Conservation (phyloP, 1,140 invertebrate genomes). For the Pomacea maculata region DNA sequence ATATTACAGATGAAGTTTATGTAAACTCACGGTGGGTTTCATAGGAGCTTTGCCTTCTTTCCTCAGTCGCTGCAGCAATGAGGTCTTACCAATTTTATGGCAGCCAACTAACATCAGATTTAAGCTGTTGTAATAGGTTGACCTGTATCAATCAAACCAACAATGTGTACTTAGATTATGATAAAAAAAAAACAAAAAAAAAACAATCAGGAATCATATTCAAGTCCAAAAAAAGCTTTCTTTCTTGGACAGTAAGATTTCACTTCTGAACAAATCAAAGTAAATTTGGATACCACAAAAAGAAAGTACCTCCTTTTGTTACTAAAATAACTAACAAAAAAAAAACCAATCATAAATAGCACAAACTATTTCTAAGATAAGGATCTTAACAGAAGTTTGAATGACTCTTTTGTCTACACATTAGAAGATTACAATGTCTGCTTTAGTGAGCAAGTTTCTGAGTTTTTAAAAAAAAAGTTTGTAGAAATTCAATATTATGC, state of each 20-base stretch:
- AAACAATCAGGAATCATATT: neutral
- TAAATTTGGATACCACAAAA: too few species aligned
- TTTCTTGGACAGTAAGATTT: neutral
- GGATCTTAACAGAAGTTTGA: too few species aligned
- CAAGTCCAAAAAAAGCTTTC: neutral
- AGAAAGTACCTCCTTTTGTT: too few species aligned
- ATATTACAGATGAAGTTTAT: neutral
- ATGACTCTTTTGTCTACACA: too few species aligned
- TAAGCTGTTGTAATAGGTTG: slow-evolving; percentile 92
- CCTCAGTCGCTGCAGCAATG: slow-evolving; percentile 85
- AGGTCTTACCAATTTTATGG: slow-evolving; percentile 94
- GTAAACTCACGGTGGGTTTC: slow-evolving; percentile 34
- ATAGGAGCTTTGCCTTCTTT: slow-evolving; percentile 76
- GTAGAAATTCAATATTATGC: neutral
- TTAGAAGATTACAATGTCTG: too few species aligned
- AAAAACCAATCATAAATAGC: too few species aligned
- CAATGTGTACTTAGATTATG: neutral
- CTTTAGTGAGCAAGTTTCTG: too few species aligned
- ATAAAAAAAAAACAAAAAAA: neutral
- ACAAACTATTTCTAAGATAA: too few species aligned
- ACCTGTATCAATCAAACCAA: slow-evolving; percentile 71
- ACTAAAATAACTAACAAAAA: too few species aligned
- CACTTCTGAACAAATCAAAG: too few species aligned
- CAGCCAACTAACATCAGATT: slow-evolving; percentile 98
- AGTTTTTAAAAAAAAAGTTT: neutral